Evolutionary conservation across 2,113 vertebrate species (phyloP).

Genomic region (Columba livia): DNA sequence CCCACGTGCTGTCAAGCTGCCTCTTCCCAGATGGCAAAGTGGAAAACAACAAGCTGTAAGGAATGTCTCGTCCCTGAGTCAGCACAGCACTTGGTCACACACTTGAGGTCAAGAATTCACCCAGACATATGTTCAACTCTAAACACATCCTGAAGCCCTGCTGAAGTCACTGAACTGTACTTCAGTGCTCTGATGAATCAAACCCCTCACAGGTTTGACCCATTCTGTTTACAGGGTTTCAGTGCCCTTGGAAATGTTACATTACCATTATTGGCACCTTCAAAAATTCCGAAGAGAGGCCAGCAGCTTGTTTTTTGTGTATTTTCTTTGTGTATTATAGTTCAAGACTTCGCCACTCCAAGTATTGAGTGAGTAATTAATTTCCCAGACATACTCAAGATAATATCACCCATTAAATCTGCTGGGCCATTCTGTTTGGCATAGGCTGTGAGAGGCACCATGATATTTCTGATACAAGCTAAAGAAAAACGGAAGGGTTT

Average conservation of each 20-base stretch:
- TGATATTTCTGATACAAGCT: not conserved
- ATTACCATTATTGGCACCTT: not conserved
- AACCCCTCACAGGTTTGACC: not conserved
- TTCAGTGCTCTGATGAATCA: not conserved
- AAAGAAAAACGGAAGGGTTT: not conserved
- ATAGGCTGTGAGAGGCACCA: not conserved
- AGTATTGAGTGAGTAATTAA: not conserved
- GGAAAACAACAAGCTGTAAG: conserved; percentile 53
- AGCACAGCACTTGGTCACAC: conserved; percentile 34
- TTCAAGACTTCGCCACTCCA: not conserved
- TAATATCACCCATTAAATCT: not conserved
- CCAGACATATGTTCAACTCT: conserved; percentile 11
- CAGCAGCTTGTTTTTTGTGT: not conserved
- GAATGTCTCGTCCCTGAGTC: conserved; percentile 46
- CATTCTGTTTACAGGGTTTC: not conserved
- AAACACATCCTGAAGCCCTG: not conserved
- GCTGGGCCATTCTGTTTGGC: not conserved
- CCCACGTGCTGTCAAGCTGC: conserved; percentile 45
- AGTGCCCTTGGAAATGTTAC: not conserved
- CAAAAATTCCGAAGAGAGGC: not conserved
- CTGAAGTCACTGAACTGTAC: not conserved
- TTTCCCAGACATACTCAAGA: not conserved
- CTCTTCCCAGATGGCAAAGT: conserved; percentile 55
- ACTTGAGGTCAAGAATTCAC: conserved; percentile 25
- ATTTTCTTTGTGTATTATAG: not conserved